phyloP scores from a whole-genome alignment of 2,888 invertebrate genomes.

The Tiliacea aurago region DNA sequence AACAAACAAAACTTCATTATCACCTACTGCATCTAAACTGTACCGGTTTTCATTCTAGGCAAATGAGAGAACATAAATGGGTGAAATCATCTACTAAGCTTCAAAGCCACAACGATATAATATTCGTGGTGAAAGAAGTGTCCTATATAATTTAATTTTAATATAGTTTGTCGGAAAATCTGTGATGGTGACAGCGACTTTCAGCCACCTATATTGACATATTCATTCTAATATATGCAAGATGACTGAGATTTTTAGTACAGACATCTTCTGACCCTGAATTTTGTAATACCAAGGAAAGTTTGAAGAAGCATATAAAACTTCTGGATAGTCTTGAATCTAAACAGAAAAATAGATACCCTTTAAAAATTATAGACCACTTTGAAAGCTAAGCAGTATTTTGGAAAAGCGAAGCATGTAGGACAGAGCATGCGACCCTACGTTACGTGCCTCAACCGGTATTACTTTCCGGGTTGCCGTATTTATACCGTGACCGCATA shows the following conservation, averaged over 20 bases:
- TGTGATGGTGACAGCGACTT: background rate
- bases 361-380: background rate
- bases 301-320: background rate
- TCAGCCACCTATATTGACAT: background rate
- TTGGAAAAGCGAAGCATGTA: conserved; percentile 45
- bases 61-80: background rate
- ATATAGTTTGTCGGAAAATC: too few relatives aligned
- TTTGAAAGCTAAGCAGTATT: conserved; percentile 27
- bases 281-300: conserved; percentile 2
- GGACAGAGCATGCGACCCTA: conserved; percentile 51
- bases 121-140: background rate
- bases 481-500: conserved; percentile 79
- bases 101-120: background rate
- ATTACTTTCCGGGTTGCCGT: conserved; percentile 66
- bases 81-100: background rate
- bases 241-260: background rate
- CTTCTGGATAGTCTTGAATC: background rate
- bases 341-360: background rate
- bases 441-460: conserved; percentile 50
- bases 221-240: background rate
- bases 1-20: conserved; percentile 11
- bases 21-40: background rate
- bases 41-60: conserved; percentile 13
- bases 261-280: background rate
- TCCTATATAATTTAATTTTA: background rate